Conservation (phyloP, 1,140 invertebrate species). For the Sarcophaga bullata region DNA sequence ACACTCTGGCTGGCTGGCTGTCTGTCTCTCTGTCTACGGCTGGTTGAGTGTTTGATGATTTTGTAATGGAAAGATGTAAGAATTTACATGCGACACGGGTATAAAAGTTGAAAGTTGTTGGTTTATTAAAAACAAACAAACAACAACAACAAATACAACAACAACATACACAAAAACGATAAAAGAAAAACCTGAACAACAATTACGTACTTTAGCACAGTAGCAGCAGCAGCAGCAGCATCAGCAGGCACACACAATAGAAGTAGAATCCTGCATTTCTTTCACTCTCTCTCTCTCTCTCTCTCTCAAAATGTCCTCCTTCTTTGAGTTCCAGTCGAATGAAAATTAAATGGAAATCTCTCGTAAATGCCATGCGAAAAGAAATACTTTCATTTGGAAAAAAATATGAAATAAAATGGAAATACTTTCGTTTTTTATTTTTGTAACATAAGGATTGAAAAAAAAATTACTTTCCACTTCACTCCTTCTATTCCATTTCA, state of each 20-base stretch:
- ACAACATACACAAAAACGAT: not conserved
- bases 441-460: not conserved
- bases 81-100: conserved; percentile 16
- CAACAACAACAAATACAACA: not conserved
- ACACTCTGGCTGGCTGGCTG: not conserved
- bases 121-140: not conserved
- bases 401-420: too few relatives aligned
- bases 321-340: not conserved
- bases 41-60: conserved; percentile 13
- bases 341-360: not conserved
- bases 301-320: not conserved
- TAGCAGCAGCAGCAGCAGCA: not conserved
- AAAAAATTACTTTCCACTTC: too few relatives aligned
- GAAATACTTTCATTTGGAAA: too few relatives aligned
- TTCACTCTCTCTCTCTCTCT: not conserved
- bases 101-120: conserved; percentile 22
- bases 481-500: too few relatives aligned
- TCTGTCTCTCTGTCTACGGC: not conserved
- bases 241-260: too few relatives aligned
- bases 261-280: too few relatives aligned
- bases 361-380: too few relatives aligned
- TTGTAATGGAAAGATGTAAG: not conserved
- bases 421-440: conserved; percentile 16
- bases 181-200: too few relatives aligned
- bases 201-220: not conserved